These are phyloP conservation scores for Apamea sordens DNA, from an alignment of 2,888 invertebrate genomes.

Conservation along the genomic window DNA sequence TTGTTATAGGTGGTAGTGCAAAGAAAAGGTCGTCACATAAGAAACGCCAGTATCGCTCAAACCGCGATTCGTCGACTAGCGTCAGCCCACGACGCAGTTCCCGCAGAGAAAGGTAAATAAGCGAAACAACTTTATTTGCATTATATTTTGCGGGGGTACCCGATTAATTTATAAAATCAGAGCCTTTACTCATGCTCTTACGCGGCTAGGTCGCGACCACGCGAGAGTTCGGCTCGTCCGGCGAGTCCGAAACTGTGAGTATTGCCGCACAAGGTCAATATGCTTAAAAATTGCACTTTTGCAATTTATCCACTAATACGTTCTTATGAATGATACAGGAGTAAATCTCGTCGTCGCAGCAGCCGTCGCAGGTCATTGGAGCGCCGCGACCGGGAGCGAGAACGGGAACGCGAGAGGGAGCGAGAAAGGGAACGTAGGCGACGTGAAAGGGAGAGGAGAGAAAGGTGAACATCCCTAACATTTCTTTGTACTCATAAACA, in stretches of 20 bases:
- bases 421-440: slow-evolving; percentile 79
- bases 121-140: background rate
- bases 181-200: slow-evolving; percentile 57
- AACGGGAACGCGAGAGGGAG: slow-evolving; percentile 82
- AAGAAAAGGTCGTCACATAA: slow-evolving; percentile 95
- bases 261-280: slow-evolving; percentile 33
- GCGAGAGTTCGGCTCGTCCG: slow-evolving; percentile 59
- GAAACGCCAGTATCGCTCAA: slow-evolving; percentile 96
- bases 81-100: slow-evolving; percentile 88
- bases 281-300: background rate
- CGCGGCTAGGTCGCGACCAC: slow-evolving; percentile 60
- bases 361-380: slow-evolving; percentile 87
- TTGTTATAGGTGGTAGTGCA: slow-evolving; percentile 87
- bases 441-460: slow-evolving; percentile 83
- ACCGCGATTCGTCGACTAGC: slow-evolving; percentile 94
- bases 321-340: slow-evolving; percentile 70
- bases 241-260: slow-evolving; percentile 61
- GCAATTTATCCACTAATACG: slow-evolving; percentile 28
- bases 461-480: slow-evolving; percentile 72
- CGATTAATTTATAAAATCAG: slow-evolving; percentile 25
- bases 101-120: slow-evolving; percentile 89
- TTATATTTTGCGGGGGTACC: slow-evolving; percentile 23
- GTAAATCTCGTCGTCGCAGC: slow-evolving; percentile 85
- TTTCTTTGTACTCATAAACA: background rate
- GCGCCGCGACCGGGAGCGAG: slow-evolving; percentile 85